Evolutionary conservation across 1,140 invertebrate species (phyloP).

Genomic region (Idris sp.): DNA sequence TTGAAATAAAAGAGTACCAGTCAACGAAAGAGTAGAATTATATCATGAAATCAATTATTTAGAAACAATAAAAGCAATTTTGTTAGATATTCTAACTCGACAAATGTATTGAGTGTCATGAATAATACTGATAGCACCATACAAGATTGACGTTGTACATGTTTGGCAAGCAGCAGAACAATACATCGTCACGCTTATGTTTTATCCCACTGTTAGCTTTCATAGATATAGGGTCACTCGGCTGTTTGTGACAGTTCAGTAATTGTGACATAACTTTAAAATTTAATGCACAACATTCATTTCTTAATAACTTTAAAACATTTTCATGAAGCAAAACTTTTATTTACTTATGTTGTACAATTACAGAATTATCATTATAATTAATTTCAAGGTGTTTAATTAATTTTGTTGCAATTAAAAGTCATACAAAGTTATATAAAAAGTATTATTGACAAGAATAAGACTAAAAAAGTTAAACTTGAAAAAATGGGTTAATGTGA

Average conservation of each 20-base stretch:
- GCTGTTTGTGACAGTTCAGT: not conserved
- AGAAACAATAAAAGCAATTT: conserved; percentile 48
- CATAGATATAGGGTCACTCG: conserved; percentile 23
- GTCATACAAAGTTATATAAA: too few relatives aligned
- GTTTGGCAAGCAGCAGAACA: conserved; percentile 43
- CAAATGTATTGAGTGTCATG: conserved; percentile 51
- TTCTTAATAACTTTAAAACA: too few relatives aligned
- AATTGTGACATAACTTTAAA: conserved; percentile 1
- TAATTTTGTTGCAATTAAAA: too few relatives aligned
- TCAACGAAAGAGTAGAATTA: too few relatives aligned
- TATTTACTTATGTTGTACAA: too few relatives aligned
- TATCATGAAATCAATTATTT: conserved; percentile 34
- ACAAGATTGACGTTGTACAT: conserved; percentile 49
- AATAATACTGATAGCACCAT: conserved; percentile 44
- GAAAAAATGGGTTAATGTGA: too few relatives aligned
- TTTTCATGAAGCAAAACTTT: not conserved
- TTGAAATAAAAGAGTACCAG: too few relatives aligned
- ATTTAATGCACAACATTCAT: not conserved
- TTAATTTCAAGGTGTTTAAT: too few relatives aligned
- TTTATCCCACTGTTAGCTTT: conserved; percentile 49
- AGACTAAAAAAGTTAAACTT: too few relatives aligned
- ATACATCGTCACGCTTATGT: conserved; percentile 57
- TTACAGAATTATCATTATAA: too few relatives aligned
- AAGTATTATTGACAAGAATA: too few relatives aligned
- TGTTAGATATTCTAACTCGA: conserved; percentile 42